Conservation (phyloP, 2,113 vertebrate species). For the Bos javanicus region DNA sequence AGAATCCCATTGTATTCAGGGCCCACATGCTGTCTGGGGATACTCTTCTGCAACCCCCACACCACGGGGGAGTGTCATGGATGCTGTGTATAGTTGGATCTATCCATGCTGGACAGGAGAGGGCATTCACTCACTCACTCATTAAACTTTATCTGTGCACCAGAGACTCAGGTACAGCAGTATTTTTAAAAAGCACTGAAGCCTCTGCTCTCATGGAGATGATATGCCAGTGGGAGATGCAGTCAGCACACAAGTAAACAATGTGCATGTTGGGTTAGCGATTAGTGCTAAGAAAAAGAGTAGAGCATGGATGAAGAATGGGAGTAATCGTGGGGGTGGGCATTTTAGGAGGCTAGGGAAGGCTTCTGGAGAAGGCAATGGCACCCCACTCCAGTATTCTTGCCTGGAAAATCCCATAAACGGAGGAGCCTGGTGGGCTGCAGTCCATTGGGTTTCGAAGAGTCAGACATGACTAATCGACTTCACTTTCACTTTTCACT, state of each 20-base stretch:
- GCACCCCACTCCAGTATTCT: too few relatives aligned
- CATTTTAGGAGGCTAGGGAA: not conserved
- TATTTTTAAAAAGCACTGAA: not conserved
- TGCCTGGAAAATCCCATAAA: too few relatives aligned
- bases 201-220: not conserved
- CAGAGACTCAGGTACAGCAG: not conserved
- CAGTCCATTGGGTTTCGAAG: too few relatives aligned
- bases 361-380: not conserved
- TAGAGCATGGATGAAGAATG: not conserved
- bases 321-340: not conserved
- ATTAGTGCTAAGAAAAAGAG: not conserved
- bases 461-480: too few relatives aligned
- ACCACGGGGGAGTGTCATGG: accelerated
- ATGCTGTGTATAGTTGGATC: not conserved
- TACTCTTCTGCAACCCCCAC: not conserved
- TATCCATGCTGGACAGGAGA: not conserved
- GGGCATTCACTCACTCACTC: not conserved
- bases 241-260: not conserved
- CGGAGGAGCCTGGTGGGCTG: too few relatives aligned
- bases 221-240: not conserved
- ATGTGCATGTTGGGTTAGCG: not conserved
- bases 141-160: not conserved
- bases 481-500: too few relatives aligned
- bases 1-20: not conserved
- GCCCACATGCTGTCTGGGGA: not conserved